Evolutionary conservation across 2,888 invertebrate species (phyloP), one percentile per base, ranked within the genome.

Genomic region (Linnaemya vulpina): DNA sequence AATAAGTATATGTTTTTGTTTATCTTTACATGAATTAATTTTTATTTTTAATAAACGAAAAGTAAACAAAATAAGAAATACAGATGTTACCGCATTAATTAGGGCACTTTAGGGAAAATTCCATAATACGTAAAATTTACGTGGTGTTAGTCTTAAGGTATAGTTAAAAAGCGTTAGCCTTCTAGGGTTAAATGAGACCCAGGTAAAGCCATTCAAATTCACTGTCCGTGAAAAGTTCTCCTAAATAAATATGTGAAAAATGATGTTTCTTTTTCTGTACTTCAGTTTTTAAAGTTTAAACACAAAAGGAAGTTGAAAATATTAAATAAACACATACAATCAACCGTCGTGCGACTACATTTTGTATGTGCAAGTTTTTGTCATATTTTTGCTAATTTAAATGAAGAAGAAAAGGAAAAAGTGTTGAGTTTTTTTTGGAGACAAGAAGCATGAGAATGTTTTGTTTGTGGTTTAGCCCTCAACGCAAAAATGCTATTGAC

Each of bases 401-500:
- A 73, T 65, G 38, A 49, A 71, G 60, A 73, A 15, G 49, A 38
- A 68, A 60, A 60, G 38, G 30, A 4, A 46, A 3, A 55, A 40
- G 11, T n/a, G n/a, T n/a, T n/a, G n/a, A n/a, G n/a, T 10, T n/a
- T 49, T 17, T 62, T 38, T 62, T 43, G n/a, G 20, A 46, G 20
- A n/a, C 43, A 17, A 49, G 53, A 65, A 65, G 46, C 55, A 46
- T 46, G 22, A 67, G 55, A 49, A 62, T 51, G 51, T n/a, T 30
- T 53, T 35, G 40, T 78, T 68, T 22, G 9, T 30, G 17, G 51
- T 68, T 65, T 53, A 46, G 62, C 17, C 58, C 13, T 17, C 49
- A 73, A 62, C 71, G 49, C n/a, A 46, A n/a, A 30, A 65, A 70
- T 60, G 15, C 46, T 70, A 82, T 76, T 82, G 81, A 63, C 81